Percentiles rank a stretch among this genome's conserved stretches.
phyloP scores from a whole-genome alignment of 2,113 vertebrate species.

The Peromyscus polionotus region DNA sequence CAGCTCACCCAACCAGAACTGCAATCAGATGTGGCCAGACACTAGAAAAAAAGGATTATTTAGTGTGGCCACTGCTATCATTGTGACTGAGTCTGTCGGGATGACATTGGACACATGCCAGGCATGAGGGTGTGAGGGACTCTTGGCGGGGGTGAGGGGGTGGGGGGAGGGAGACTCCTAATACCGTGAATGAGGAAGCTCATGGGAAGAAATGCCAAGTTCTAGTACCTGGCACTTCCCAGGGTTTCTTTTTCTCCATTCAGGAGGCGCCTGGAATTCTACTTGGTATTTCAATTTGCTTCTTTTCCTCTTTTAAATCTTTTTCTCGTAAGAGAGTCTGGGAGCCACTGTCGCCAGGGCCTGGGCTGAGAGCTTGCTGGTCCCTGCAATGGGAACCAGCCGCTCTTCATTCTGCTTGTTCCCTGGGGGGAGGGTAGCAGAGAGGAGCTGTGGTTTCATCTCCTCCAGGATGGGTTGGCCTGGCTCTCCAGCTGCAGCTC shows the following conservation, averaged over 20 bases:
- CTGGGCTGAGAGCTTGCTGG: background rate
- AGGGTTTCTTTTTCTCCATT: background rate
- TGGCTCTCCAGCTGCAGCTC: no score
- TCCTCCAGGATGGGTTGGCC: background rate
- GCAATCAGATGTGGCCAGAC: background rate
- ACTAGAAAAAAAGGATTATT: no score
- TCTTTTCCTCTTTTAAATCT: background rate
- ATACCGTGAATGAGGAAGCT: rapidly evolving
- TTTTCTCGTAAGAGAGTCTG: background rate
- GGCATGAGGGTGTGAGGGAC: no score
- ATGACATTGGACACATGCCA: background rate
- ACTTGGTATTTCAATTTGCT: background rate
- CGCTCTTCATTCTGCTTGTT: background rate
- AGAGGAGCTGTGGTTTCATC: background rate
- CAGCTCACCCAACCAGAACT: background rate
- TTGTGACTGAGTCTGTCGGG: background rate
- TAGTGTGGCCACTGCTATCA: rapidly evolving
- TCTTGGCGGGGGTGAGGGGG: no score
- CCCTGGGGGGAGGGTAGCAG: background rate
- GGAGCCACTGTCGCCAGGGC: background rate
- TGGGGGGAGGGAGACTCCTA: no score
- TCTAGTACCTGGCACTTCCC: background rate
- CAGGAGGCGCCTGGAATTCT: background rate
- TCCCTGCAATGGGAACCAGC: background rate
- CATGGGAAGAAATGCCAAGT: background rate